Evolutionary conservation across 2,113 vertebrate species (phyloP).

Genomic region (Podarcis muralis): DNA sequence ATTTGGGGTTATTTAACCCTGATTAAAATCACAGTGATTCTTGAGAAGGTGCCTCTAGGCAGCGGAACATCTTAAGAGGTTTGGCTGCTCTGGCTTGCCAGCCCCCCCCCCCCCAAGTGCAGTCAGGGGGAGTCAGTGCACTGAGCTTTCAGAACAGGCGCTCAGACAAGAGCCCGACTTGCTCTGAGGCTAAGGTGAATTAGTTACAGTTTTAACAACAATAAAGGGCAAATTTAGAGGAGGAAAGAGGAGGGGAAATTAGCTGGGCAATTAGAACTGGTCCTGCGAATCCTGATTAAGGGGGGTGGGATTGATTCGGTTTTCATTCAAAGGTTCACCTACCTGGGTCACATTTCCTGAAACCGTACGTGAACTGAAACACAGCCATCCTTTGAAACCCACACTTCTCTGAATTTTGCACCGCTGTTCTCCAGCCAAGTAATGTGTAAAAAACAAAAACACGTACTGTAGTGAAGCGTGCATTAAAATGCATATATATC

Average conservation of each 20-base stretch:
- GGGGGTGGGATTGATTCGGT: no score
- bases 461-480: no score
- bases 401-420: no score
- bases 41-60: background rate
- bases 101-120: conserved; percentile 42
- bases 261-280: background rate
- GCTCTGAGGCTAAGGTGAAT: background rate
- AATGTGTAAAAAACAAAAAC: no score
- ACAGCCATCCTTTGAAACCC: no score
- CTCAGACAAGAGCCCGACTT: conserved; percentile 54
- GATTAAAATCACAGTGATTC: background rate
- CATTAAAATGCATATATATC: no score
- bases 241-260: background rate
- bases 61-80: background rate
- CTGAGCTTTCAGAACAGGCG: conserved; percentile 44
- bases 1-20: background rate
- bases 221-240: background rate
- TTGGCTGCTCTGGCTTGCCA: conserved; percentile 43
- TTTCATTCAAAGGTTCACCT: no score
- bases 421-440: no score
- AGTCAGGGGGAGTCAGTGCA: conserved; percentile 62
- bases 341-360: no score
- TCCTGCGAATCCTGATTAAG: background rate
- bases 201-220: background rate
- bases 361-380: no score